Evolutionary conservation across 1,140 invertebrate genomes (phyloP).

Genomic region (Zaprionus ornatus): DNA sequence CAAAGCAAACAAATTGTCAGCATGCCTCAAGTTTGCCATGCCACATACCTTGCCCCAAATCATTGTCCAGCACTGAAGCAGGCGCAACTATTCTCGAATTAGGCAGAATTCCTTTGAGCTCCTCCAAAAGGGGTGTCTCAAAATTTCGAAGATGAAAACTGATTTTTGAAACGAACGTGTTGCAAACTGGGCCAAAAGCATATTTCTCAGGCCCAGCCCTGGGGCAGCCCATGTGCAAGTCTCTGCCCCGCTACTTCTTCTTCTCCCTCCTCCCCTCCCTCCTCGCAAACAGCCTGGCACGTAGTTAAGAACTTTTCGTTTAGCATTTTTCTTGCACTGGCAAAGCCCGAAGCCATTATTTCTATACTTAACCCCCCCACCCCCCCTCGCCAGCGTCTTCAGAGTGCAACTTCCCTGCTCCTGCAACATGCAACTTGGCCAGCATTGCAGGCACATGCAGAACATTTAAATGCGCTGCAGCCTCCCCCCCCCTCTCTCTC

Average conservation of each 20-base stretch:
- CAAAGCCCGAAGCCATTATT: conserved; percentile 76
- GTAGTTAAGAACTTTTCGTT: conserved; percentile 77
- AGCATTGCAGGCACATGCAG: not conserved
- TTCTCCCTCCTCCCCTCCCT: not conserved
- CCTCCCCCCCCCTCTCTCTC: not conserved
- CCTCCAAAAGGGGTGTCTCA: not conserved
- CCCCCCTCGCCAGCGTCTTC: not conserved
- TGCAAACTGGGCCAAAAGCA: conserved; percentile 71
- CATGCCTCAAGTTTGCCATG: conserved; percentile 61
- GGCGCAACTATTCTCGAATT: conserved; percentile 47
- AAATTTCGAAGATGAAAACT: conserved; percentile 42
- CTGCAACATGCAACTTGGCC: not conserved
- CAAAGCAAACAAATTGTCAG: conserved; percentile 73
- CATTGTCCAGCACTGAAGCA: conserved; percentile 10
- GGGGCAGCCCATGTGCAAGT: not conserved
- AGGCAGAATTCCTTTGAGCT: conserved; percentile 24
- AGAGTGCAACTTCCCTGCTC: not conserved
- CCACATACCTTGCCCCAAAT: conserved; percentile 21
- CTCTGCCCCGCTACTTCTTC: not conserved
- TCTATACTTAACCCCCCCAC: conserved; percentile 35
- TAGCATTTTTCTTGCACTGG: conserved; percentile 74
- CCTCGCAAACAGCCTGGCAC: conserved; percentile 24
- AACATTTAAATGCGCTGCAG: conserved; percentile 2
- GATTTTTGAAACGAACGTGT: conserved; percentile 50
- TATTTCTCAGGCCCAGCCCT: conserved; percentile 37